Evolutionary conservation across 2,113 vertebrate genomes (phyloP).

Genomic region (Psittacus erithacus): DNA sequence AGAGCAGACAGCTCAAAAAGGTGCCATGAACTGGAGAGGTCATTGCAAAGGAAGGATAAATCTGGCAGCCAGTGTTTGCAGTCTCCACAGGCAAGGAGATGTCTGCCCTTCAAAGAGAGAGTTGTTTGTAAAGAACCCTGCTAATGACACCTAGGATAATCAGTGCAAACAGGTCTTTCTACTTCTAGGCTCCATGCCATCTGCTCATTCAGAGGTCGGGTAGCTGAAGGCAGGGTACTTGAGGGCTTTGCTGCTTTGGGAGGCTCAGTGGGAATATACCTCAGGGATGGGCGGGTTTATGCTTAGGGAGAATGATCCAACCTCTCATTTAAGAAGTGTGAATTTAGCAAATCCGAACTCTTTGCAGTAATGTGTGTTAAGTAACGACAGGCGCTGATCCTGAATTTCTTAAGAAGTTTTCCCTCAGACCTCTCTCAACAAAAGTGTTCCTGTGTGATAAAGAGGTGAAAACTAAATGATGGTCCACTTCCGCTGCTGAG

Average conservation of each 20-base stretch:
- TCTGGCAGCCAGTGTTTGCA: background rate
- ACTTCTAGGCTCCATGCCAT: conserved; percentile 58
- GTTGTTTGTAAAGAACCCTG: conserved; percentile 37
- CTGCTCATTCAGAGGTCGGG: background rate
- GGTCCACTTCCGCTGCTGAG: background rate
- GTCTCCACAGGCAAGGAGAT: background rate
- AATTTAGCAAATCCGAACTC: background rate
- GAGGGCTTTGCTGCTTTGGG: background rate
- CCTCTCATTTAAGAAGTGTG: background rate
- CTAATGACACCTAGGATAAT: conserved; percentile 39
- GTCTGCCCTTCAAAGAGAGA: conserved; percentile 9
- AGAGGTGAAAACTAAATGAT: background rate
- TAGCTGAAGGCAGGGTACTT: conserved; percentile 1
- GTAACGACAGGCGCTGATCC: background rate
- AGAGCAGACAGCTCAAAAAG: background rate
- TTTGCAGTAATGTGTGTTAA: background rate
- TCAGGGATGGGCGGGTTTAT: conserved; percentile 19
- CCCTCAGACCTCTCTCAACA: background rate
- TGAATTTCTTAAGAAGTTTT: background rate
- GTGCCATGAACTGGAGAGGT: background rate
- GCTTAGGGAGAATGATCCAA: background rate
- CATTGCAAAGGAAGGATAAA: background rate
- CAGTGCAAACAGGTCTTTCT: conserved; percentile 65
- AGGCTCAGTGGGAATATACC: conserved; percentile 28
- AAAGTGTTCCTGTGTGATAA: background rate